Evolutionary conservation across 2,888 invertebrate species (phyloP), one percentile per base, ranked within the genome.

Genomic region (Strigamia maritima): DNA sequence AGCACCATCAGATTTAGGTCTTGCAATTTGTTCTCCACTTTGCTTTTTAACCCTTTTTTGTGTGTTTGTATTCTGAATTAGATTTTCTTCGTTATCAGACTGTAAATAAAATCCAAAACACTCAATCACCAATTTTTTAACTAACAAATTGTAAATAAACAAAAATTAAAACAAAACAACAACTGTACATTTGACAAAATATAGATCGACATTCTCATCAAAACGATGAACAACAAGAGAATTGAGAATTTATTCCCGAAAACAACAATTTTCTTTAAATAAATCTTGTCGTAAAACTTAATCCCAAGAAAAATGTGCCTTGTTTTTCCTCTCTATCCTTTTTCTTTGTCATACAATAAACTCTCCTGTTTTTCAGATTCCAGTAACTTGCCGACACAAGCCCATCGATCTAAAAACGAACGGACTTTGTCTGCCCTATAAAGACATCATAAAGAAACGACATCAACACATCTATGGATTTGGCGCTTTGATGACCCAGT

Each of bases 1-100:
- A 31, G 77, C 77, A 40, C 77, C 77, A 44, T 77, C 77, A 44
- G 77, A 77, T 28, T 77, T 77, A 24, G 77, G 77, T 16, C 77
- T 77, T 28, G 77, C 44, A 40, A 44, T 38, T 22, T 40, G 77
- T 22, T 77, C 77, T 22, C 49, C 44, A 24, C 44, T 28, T 49
- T 38, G 28, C 16, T 77, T 77, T 44, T 77, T 77, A 24, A 28
- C 44, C 49, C 70, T 70, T 70, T 70, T 70, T 70, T 70, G 70
- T 70, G 70, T 70, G 70, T 70, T 70, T 70, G 70, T 70, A 70
- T 70, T 70, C 12, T 70, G 70, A 70, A 70, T 54, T 54, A 54
- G 26, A 28, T 70, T 70, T 28, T 70, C 70, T 26, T 70, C 70
- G 28, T 6, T 70, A 70, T 70, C 70, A 70, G 70, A 70, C 70